Evolutionary conservation across 2,888 invertebrate genomes (phyloP).

Genomic region (Schizotus pectinicornis): DNA sequence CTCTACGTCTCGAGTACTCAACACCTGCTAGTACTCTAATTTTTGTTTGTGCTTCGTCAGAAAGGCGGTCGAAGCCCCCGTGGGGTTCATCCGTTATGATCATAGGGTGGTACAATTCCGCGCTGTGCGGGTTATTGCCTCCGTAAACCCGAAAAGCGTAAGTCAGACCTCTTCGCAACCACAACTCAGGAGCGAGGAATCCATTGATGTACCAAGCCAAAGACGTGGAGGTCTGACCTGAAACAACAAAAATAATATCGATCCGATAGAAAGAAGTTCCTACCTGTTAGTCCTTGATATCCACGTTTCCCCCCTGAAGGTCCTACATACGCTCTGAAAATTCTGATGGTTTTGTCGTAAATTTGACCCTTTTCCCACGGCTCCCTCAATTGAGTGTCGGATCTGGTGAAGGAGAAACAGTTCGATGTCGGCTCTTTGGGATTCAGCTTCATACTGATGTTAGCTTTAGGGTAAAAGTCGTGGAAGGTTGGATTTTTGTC

Average conservation of each 20-base stretch:
- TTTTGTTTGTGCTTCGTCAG: slow-evolving; percentile 72
- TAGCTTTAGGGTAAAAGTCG: slow-evolving; percentile 75
- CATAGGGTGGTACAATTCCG: slow-evolving; percentile 86
- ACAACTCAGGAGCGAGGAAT: slow-evolving; percentile 83
- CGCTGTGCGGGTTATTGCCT: slow-evolving; percentile 87
- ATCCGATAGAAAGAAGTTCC: slow-evolving; percentile 4
- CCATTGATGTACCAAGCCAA: slow-evolving; percentile 95
- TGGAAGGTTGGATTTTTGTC: slow-evolving; percentile 85
- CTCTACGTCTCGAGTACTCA: slow-evolving; percentile 76
- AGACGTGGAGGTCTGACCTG: slow-evolving; percentile 72
- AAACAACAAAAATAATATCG: slow-evolving; percentile 21
- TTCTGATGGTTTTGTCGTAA: slow-evolving; percentile 73
- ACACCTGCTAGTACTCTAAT: slow-evolving; percentile 81
- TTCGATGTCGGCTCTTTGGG: slow-evolving; percentile 70
- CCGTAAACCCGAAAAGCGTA: slow-evolving; percentile 84
- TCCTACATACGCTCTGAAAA: slow-evolving; percentile 82
- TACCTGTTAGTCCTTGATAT: slow-evolving; percentile 75
- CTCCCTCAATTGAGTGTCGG: slow-evolving; percentile 50
- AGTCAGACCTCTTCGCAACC: slow-evolving; percentile 81
- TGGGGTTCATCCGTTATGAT: slow-evolving; percentile 85
- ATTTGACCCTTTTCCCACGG: slow-evolving; percentile 71
- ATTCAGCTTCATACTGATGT: slow-evolving; percentile 71
- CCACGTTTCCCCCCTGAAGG: slow-evolving; percentile 83
- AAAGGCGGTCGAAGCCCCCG: slow-evolving; percentile 80
- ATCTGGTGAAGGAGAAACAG: slow-evolving; percentile 75